phyloP scores from a whole-genome alignment of 1,140 invertebrate species.

The Macrobrachium rosenbergii region DNA sequence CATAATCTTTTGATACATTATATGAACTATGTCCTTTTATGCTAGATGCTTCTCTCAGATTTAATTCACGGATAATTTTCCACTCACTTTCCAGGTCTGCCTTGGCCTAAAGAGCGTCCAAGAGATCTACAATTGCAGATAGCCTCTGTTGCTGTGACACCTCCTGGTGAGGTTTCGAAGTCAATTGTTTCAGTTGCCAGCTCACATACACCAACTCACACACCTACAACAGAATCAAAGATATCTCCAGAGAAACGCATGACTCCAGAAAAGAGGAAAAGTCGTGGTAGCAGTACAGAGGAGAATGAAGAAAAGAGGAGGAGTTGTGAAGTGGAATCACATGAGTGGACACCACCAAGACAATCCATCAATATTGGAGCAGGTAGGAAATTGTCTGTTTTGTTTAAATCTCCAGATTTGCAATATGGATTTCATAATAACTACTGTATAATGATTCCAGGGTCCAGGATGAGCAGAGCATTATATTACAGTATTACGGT shows the following conservation, averaged over 20 bases:
- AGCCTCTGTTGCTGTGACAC: not conserved
- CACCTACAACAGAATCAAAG: not conserved
- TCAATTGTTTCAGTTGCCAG: not conserved
- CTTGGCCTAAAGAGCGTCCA: constrained; percentile 45
- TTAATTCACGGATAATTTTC: not conserved
- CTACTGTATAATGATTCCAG: too few relatives aligned
- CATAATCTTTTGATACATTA: too few relatives aligned
- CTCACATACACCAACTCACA: constrained; percentile 1
- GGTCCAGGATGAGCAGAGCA: too few relatives aligned
- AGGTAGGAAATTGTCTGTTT: constrained; percentile 16
- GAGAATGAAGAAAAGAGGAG: constrained; percentile 52
- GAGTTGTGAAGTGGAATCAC: constrained; percentile 50
- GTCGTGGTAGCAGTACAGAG: constrained; percentile 34
- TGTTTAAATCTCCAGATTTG: not conserved
- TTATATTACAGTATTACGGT: too few relatives aligned
- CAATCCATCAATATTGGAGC: constrained; percentile 40
- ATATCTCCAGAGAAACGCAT: constrained; percentile 43
- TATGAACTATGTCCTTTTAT: too few relatives aligned
- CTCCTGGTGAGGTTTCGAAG: not conserved
- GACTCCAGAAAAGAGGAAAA: constrained; percentile 53
- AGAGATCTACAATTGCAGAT: constrained; percentile 39
- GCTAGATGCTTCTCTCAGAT: too few relatives aligned
- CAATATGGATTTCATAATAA: too few relatives aligned
- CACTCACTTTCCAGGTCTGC: constrained; percentile 29
- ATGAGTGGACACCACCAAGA: constrained; percentile 42